Conservation (phyloP, 2,113 vertebrate genomes). For the Pampusana beccarii region DNA sequence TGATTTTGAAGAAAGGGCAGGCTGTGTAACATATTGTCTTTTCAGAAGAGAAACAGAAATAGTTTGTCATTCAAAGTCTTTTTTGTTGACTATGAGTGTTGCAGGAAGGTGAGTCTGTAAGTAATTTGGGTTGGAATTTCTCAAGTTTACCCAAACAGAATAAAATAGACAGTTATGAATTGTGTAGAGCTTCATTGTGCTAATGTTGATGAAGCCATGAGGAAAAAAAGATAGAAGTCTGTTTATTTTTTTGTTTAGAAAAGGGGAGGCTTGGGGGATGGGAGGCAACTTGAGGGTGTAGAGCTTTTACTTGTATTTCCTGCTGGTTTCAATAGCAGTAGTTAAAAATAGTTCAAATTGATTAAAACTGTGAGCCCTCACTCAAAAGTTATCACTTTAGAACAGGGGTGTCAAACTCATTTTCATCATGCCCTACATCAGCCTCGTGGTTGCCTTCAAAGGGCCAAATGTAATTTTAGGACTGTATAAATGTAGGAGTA, state of each 20-base stretch:
- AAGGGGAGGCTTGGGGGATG: neutral
- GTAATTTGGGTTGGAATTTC: neutral
- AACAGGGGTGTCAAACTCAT: no score
- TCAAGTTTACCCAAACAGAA: neutral
- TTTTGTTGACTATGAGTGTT: neutral
- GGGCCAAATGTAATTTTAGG: no score
- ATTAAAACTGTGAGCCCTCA: neutral
- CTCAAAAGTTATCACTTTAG: neutral
- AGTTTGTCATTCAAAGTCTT: neutral
- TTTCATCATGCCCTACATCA: no score
- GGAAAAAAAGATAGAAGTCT: neutral
- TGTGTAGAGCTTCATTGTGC: neutral
- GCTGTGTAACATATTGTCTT: neutral
- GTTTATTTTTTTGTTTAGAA: neutral
- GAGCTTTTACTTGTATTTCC: neutral
- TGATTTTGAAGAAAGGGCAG: neutral
- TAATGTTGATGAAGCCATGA: neutral
- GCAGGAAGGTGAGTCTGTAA: neutral
- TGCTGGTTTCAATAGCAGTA: neutral
- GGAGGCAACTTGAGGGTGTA: no score
- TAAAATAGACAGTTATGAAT: neutral
- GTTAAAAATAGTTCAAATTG: accelerated
- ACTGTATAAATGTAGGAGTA: no score
- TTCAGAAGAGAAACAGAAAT: neutral
- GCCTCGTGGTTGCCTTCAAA: no score